Evolutionary conservation across 2,888 invertebrate species (phyloP), one percentile per base, ranked within the genome.

Genomic region (Sinodicranocentrus sp.): DNA sequence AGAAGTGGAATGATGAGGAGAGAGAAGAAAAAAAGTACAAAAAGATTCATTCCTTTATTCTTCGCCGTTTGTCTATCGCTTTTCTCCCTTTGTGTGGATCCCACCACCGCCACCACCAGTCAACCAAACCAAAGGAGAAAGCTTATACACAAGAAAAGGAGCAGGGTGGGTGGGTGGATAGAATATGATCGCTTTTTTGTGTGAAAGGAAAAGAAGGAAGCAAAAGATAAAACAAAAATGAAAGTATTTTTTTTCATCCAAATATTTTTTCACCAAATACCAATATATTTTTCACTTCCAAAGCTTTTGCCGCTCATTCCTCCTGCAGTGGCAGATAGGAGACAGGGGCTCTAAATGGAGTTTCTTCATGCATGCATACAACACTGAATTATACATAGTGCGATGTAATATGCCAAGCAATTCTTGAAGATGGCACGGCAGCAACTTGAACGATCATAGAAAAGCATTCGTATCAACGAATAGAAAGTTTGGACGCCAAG

Each of bases 181-280:
- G 78, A 68, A 61, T 59, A 70, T 78, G 77, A 77, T 77, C 77
- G 48, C 54, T 48, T 63, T 77, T 68, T 78, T 44, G 59, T 48
- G 26, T 43, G 57, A 44, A 68, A 57, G 59, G 26, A 19, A 70
- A n/a, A 57, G 21, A 28, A 70, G 70, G 57, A 76, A 70, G 26
- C 8, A 61, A 67, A 67, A 68, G 78, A 85, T 79, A 85, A 75
- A 82, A 78, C 78, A 84, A 84, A 86, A 84, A 78, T 82, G 82
- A 82, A 67, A 57, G 63, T 67, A 54, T 48, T 70, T 70, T 77
- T 65, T 43, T 59, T 44, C 57, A 44, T 76, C 83, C 80, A 75
- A 75, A 77, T 57, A 48, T 57, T 67, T 70, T 78, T 39, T 52
- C 33, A 59, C 59, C 78, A 70, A 78, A 78, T 77, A 59, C 77